A percentile compares a stretch with the other conserved stretches of the same genome.
phyloP scores from a whole-genome alignment of 2,113 vertebrate species.

The Cryptomyrus ogoouensis region DNA sequence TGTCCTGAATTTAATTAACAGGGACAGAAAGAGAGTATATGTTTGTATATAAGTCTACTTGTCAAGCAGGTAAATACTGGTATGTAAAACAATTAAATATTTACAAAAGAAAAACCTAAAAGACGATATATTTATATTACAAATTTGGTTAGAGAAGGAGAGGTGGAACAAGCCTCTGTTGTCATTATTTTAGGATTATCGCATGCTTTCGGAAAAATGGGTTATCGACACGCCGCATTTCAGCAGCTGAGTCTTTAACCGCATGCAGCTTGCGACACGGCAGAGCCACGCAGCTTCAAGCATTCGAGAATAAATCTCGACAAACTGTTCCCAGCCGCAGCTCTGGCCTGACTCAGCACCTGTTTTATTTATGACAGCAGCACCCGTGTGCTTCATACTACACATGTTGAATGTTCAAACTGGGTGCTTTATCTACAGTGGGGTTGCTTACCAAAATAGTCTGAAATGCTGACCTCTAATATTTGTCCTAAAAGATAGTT shows the following conservation, averaged over 20 bases:
- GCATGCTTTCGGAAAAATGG: not conserved
- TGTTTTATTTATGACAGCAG: slow-evolving; percentile 37
- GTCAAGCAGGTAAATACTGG: not conserved
- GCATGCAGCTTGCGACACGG: not conserved
- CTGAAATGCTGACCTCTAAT: slow-evolving; percentile 5
- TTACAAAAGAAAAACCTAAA: not conserved
- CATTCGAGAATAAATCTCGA: slow-evolving; percentile 52
- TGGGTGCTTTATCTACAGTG: not conserved
- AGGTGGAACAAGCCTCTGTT: not conserved
- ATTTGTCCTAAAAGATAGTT: not conserved
- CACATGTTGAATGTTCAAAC: slow-evolving; percentile 36
- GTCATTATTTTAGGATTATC: not conserved
- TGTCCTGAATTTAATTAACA: not conserved
- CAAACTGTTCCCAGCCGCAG: slow-evolving; percentile 42
- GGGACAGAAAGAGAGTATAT: not conserved
- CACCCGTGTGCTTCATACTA: not conserved
- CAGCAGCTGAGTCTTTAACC: not conserved
- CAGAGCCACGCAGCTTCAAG: slow-evolving; percentile 45
- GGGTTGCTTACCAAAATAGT: not conserved
- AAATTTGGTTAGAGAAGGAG: not conserved
- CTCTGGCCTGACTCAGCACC: slow-evolving; percentile 52
- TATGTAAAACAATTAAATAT: not conserved
- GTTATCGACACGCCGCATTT: not conserved
- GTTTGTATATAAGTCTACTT: not conserved
- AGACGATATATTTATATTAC: not conserved